Evolutionary conservation across 2,113 vertebrate genomes (phyloP).

Genomic region (Petroica traversi): DNA sequence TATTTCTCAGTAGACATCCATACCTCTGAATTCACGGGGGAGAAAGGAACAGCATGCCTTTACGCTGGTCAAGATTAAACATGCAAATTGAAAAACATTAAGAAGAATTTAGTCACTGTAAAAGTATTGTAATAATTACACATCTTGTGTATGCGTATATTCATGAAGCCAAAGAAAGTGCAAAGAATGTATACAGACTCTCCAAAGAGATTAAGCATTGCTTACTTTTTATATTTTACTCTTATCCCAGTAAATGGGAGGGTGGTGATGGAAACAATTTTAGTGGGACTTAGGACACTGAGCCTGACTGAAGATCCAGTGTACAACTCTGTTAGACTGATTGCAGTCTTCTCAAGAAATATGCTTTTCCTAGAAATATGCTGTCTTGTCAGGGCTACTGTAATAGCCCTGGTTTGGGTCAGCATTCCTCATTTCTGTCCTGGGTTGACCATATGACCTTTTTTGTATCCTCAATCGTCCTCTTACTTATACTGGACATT

Average conservation of each 20-base stretch:
- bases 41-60: neutral
- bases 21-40: neutral
- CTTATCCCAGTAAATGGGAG: neutral
- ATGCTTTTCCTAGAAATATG: constrained; percentile 14
- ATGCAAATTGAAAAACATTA: neutral
- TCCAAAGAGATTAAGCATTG: neutral
- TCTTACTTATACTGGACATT: too few species aligned
- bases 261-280: neutral
- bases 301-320: neutral
- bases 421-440: neutral
- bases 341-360: constrained; percentile 20
- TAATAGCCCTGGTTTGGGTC: neutral
- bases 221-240: neutral
- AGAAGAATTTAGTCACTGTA: neutral
- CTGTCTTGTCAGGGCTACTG: neutral
- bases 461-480: too few species aligned
- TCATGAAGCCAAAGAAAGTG: neutral
- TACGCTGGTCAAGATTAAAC: neutral
- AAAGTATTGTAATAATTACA: neutral
- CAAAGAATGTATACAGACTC: neutral
- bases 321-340: neutral
- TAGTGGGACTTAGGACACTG: neutral
- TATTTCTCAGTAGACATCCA: neutral
- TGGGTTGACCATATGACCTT: too few species aligned
- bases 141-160: neutral